Evolutionary conservation across 2,797 vertebrate genomes (phyloP).

Genomic region (Cyprinella venusta): DNA sequence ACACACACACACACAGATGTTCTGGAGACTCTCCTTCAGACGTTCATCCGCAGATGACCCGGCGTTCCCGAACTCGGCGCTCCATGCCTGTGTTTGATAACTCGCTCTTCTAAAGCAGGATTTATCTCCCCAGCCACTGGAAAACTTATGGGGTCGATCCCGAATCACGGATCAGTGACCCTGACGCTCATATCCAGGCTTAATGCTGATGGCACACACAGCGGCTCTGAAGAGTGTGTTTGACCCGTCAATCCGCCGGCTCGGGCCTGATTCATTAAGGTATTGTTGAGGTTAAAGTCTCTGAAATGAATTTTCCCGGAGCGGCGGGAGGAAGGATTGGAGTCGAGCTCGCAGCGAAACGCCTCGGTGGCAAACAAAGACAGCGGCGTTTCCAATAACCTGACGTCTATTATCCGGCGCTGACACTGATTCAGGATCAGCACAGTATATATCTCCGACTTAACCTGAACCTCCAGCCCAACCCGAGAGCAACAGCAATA

Average conservation of each 20-base stretch:
- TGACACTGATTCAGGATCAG: conserved; percentile 48
- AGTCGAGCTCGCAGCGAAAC: conserved; percentile 7
- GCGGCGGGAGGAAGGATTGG: conserved; percentile 49
- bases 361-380: conserved; percentile 36
- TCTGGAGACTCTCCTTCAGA: too few species aligned
- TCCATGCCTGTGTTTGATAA: not conserved
- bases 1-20: too few species aligned
- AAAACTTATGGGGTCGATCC: conserved; percentile 42
- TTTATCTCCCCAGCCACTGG: conserved; percentile 32
- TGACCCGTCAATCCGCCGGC: conserved; percentile 48
- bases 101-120: conserved; percentile 26
- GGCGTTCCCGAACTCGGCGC: too few species aligned
- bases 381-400: conserved; percentile 18
- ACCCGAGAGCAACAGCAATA: too few species aligned
- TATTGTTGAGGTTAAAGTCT: conserved; percentile 60
- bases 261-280: conserved; percentile 60
- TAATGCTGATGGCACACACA: conserved; percentile 31
- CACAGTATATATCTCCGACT: not conserved
- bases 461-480: not conserved
- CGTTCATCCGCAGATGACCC: too few species aligned
- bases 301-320: conserved; percentile 60
- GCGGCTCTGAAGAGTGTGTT: conserved; percentile 34
- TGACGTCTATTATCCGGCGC: conserved; percentile 54
- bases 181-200: conserved; percentile 49
- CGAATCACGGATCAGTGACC: conserved; percentile 43